A percentile compares a stretch with the other conserved stretches of the same genome.
Conservation (phyloP, 2,113 vertebrate species). For the Hydropotes inermis region DNA sequence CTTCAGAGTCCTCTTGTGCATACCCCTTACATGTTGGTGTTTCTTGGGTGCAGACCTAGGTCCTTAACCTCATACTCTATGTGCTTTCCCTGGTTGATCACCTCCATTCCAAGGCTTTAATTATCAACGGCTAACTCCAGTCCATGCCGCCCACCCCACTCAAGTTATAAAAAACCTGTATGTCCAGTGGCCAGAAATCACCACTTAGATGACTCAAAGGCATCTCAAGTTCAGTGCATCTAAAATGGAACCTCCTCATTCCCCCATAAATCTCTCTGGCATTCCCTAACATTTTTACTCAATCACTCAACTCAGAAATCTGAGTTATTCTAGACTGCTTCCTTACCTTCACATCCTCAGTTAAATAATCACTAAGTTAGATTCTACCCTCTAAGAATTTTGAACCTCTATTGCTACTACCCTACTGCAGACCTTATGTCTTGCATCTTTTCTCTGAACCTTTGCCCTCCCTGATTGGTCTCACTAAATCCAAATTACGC, state of each 20-base stretch:
- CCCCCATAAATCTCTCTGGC: neutral
- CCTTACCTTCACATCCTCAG: neutral
- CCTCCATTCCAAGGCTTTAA: neutral
- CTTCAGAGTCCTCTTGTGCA: neutral
- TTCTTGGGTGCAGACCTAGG: neutral
- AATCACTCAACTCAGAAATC: neutral
- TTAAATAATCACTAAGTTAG: neutral
- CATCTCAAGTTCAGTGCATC: neutral
- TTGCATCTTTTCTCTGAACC: neutral
- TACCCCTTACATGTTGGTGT: neutral
- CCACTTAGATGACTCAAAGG: neutral
- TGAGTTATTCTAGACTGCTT: neutral
- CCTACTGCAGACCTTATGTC: neutral
- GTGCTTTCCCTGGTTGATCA: neutral
- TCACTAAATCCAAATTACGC: neutral
- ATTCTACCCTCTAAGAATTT: neutral
- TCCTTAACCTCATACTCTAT: neutral
- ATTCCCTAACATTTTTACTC: neutral
- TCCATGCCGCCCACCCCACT: neutral
- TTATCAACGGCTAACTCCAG: neutral
- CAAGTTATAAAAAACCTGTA: neutral
- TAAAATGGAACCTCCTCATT: neutral
- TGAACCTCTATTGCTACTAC: neutral
- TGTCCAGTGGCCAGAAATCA: neutral
- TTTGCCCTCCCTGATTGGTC: neutral